Conservation (phyloP, 2,888 invertebrate species). For the Himalopsyche anomala region DNA sequence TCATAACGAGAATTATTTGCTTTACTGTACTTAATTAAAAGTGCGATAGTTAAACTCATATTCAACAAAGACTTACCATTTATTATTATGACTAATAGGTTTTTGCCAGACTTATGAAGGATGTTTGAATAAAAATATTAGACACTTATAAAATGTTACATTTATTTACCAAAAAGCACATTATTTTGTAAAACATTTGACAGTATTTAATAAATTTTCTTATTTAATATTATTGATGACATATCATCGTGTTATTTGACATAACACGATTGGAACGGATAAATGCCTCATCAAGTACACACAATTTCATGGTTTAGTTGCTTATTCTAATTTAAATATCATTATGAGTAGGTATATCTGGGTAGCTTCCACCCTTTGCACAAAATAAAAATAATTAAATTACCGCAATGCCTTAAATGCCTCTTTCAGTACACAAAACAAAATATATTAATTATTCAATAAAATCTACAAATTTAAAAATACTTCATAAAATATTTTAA, state of each 20-base stretch:
- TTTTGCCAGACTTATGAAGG: neutral
- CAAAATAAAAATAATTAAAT: neutral
- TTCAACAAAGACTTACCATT: too few species aligned
- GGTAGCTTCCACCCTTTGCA: conserved; percentile 1
- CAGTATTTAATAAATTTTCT: conserved; percentile 31
- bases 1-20: too few species aligned
- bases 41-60: too few species aligned
- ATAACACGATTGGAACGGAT: conserved; percentile 29
- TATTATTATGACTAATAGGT: too few species aligned
- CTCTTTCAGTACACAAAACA: too few species aligned
- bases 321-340: conserved; percentile 7
- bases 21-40: too few species aligned
- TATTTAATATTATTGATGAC: conserved; percentile 34
- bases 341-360: neutral
- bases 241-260: conserved; percentile 10
- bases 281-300: conserved; percentile 34
- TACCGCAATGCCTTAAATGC: neutral
- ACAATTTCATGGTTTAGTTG: conserved; percentile 9
- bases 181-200: conserved; percentile 40
- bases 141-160: conserved; percentile 61
- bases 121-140: conserved; percentile 24
- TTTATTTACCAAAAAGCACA: conserved; percentile 66
- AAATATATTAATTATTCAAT: too few species aligned
- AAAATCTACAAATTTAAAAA: too few species aligned
- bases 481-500: too few species aligned